Evolutionary conservation across 1,140 invertebrate genomes (phyloP).

Genomic region (Drosophila orena): DNA sequence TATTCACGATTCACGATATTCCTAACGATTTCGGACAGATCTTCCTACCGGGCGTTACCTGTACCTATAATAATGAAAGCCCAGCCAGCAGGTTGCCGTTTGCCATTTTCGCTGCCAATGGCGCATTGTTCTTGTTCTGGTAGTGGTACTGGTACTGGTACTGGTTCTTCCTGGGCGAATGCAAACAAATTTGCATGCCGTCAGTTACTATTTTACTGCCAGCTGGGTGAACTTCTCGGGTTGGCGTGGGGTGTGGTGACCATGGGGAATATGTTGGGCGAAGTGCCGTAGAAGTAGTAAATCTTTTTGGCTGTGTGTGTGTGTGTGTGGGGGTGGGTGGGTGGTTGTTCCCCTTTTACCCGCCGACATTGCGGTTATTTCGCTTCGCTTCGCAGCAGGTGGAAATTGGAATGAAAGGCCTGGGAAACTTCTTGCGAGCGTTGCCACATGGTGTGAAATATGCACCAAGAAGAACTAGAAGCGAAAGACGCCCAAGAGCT

Average conservation of each 20-base stretch:
- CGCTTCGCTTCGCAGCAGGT: constrained; percentile 46
- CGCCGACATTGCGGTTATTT: constrained; percentile 69
- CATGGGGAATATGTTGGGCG: constrained; percentile 22
- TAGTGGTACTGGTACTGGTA: constrained; percentile 26
- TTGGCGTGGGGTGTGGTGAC: constrained; percentile 2
- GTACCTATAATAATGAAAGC: constrained; percentile 78
- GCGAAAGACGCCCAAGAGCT: constrained; percentile 12
- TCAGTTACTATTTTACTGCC: constrained; percentile 83
- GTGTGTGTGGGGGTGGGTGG: constrained; percentile 40
- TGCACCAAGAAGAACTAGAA: constrained; percentile 52
- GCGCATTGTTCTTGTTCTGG: constrained; percentile 51
- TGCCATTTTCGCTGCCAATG: constrained; percentile 67
- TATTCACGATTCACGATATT: too few species aligned
- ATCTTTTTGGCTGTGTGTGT: constrained; percentile 72
- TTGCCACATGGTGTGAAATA: constrained; percentile 82
- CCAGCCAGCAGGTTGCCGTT: constrained; percentile 68
- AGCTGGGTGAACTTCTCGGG: constrained; percentile 59
- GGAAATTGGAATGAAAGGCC: constrained; percentile 19
- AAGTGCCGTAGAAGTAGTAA: constrained; percentile 68
- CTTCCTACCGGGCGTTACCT: constrained; percentile 11
- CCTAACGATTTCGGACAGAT: background rate
- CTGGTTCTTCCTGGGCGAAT: constrained; percentile 56
- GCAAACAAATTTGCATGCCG: constrained; percentile 83
- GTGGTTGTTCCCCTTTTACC: constrained; percentile 15
- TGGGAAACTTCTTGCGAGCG: constrained; percentile 55